Conservation (phyloP, 1,140 invertebrate species). For the Drosophila tani region DNA sequence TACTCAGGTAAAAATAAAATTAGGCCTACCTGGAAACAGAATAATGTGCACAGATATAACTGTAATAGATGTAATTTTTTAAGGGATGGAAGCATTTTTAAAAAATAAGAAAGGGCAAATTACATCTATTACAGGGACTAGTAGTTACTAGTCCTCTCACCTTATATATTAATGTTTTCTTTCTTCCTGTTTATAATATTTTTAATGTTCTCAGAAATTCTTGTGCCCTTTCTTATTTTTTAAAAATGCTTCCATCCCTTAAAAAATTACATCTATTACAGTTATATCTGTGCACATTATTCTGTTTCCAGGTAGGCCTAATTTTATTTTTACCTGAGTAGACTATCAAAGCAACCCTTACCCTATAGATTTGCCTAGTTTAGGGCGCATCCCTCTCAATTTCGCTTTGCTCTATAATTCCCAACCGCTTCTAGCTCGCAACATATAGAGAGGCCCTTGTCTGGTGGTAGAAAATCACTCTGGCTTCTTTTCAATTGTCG, state of each 20-base stretch:
- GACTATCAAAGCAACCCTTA: neutral
- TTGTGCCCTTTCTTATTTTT: neutral
- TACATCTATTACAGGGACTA: too few relatives aligned
- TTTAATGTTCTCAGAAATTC: neutral
- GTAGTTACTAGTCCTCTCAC: too few relatives aligned
- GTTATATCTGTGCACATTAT: too few relatives aligned
- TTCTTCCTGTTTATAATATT: too few relatives aligned
- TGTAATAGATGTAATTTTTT: too few relatives aligned
- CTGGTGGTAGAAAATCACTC: slow-evolving; percentile 29
- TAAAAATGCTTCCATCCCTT: neutral
- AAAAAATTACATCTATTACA: too few relatives aligned
- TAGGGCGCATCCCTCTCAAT: neutral
- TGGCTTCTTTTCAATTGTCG: slow-evolving; percentile 84
- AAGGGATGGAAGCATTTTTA: neutral
- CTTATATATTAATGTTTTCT: too few relatives aligned
- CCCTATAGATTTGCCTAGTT: neutral
- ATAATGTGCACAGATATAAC: too few relatives aligned
- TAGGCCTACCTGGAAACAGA: neutral
- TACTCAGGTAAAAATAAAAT: neutral
- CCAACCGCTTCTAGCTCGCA: neutral
- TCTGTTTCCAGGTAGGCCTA: neutral
- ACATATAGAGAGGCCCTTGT: neutral
- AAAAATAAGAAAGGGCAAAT: neutral
- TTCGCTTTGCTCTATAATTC: neutral
- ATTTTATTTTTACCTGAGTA: neutral